These are phyloP conservation scores for Nasonovia ribisnigri DNA, from an alignment of 2,888 invertebrate species.

Conservation along the genomic window DNA sequence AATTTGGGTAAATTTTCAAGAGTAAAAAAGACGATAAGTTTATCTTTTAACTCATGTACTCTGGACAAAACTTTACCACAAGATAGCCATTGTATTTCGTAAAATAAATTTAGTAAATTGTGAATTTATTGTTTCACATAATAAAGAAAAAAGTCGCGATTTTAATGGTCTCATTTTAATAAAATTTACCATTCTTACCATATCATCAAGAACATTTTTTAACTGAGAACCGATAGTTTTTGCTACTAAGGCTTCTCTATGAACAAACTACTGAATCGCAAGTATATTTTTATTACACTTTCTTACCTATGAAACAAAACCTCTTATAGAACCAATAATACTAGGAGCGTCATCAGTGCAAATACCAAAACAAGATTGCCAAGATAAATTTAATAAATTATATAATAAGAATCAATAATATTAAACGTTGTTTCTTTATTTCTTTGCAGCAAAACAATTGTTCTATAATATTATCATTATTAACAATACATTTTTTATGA, in stretches of 20 bases:
- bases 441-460: too few relatives aligned
- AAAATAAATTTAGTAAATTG: too few relatives aligned
- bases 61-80: too few relatives aligned
- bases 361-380: neutral
- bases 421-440: too few relatives aligned
- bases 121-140: neutral
- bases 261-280: neutral
- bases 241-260: neutral
- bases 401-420: conserved; percentile 1
- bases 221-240: conserved; percentile 6
- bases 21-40: conserved; percentile 29
- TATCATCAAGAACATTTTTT: conserved; percentile 20
- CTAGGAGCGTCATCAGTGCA: conserved; percentile 6
- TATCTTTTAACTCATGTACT: conserved; percentile 23
- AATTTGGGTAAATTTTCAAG: conserved; percentile 16
- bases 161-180: conserved; percentile 17
- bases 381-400: conserved; percentile 11
- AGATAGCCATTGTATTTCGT: too few relatives aligned
- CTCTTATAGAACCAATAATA: conserved; percentile 10
- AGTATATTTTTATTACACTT: conserved; percentile 15
- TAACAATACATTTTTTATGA: too few relatives aligned
- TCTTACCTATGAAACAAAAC: conserved; percentile 7
- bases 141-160: conserved; percentile 17
- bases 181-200: neutral
- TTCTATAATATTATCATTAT: too few relatives aligned